Evolutionary conservation across 2,797 vertebrate genomes (phyloP).

Genomic region (Thripadectes ignobilis): DNA sequence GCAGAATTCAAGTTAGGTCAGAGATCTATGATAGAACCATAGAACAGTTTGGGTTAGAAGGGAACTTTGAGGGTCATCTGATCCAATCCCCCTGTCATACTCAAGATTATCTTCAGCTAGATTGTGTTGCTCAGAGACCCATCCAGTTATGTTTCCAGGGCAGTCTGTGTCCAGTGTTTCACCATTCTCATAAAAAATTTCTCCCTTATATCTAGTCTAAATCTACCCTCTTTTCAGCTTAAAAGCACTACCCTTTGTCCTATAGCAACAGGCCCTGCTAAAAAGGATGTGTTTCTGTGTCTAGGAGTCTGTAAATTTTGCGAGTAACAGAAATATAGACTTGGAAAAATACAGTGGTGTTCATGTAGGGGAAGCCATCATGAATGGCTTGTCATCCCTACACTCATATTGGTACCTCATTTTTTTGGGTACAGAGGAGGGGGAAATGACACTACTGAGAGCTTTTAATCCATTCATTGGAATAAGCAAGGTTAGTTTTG

Average conservation of each 20-base stretch:
- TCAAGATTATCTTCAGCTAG: neutral
- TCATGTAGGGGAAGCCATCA: neutral
- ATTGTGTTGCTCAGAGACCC: neutral
- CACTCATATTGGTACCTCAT: neutral
- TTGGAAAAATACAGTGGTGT: neutral
- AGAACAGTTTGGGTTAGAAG: neutral
- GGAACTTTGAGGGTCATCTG: neutral
- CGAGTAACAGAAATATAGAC: neutral
- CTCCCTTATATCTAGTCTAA: neutral
- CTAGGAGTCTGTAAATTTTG: neutral
- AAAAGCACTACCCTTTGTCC: neutral
- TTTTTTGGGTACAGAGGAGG: neutral
- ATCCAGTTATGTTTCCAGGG: neutral
- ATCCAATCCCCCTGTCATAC: neutral
- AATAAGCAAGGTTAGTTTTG: neutral
- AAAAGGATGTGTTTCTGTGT: neutral
- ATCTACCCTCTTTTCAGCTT: neutral
- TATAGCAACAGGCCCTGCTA: neutral
- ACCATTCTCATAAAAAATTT: neutral
- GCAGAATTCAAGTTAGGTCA: neutral
- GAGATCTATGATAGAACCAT: neutral
- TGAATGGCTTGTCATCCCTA: neutral
- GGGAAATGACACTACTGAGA: neutral
- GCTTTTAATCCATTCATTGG: neutral
- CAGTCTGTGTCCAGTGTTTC: neutral